phyloP scores from a whole-genome alignment of 2,113 vertebrate species.

The Penelope pileata region DNA sequence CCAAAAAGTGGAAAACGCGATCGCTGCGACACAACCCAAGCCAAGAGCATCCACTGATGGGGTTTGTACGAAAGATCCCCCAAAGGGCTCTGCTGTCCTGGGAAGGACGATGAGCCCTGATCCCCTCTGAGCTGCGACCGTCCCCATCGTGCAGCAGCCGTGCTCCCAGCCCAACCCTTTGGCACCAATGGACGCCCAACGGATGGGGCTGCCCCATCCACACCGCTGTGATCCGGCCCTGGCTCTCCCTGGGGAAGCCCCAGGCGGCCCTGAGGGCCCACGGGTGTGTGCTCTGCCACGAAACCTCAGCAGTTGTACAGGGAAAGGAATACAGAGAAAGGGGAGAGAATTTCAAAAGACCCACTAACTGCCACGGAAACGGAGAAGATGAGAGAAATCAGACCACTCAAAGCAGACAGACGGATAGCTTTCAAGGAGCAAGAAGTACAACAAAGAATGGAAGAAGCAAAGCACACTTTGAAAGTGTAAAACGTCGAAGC shows the following conservation, averaged over 20 bases:
- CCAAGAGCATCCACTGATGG: neutral
- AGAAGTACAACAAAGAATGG: constrained; percentile 13
- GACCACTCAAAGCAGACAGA: neutral
- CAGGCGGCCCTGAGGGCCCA: neutral
- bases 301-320: neutral
- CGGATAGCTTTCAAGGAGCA: constrained; percentile 50
- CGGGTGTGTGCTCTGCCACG: neutral
- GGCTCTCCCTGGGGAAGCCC: neutral
- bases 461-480: neutral
- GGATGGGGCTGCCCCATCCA: no score
- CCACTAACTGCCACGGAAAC: neutral
- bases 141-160: accelerated
- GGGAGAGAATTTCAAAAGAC: neutral
- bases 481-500: neutral
- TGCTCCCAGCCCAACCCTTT: no score
- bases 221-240: neutral
- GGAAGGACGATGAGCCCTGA: neutral
- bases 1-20: accelerated
- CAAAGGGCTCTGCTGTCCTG: neutral
- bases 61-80: neutral
- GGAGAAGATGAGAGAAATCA: neutral
- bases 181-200: no score
- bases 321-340: neutral
- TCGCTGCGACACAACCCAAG: neutral
- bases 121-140: accelerated